phyloP scores from a whole-genome alignment of 2,888 invertebrate genomes.

The Tenthredo livida region DNA sequence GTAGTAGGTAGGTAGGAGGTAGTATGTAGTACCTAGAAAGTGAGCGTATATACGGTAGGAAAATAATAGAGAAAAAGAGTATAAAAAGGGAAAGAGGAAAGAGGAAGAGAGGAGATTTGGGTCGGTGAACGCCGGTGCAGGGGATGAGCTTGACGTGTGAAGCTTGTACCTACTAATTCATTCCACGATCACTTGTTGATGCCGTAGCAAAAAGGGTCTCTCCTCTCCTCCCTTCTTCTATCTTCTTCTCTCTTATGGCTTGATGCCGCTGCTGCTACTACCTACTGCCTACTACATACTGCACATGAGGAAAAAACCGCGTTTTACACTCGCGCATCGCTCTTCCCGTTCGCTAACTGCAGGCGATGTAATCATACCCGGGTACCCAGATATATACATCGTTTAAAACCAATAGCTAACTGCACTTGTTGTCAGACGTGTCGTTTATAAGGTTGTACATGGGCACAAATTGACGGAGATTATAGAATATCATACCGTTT shows the following conservation, averaged over 20 bases:
- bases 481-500: background rate
- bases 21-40: background rate
- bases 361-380: constrained; percentile 33
- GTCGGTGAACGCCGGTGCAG: constrained; percentile 22
- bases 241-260: background rate
- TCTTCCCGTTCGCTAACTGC: background rate
- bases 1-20: background rate
- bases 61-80: background rate
- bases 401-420: constrained; percentile 7
- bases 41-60: background rate
- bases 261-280: background rate
- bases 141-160: constrained; percentile 50
- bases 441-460: background rate
- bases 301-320: background rate
- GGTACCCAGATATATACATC: background rate
- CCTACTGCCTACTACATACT: background rate
- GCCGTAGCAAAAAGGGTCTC: constrained; percentile 53
- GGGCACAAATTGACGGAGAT: background rate
- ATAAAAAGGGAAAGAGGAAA: background rate
- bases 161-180: constrained; percentile 55
- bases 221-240: background rate
- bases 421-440: constrained; percentile 8
- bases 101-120: constrained; percentile 33
- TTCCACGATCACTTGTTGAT: constrained; percentile 55
- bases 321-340: background rate